Percentiles rank a stretch among this genome's conserved stretches.
These are phyloP conservation scores for Thereva unica DNA, from an alignment of 2,888 invertebrate species.

Conservation along the genomic window DNA sequence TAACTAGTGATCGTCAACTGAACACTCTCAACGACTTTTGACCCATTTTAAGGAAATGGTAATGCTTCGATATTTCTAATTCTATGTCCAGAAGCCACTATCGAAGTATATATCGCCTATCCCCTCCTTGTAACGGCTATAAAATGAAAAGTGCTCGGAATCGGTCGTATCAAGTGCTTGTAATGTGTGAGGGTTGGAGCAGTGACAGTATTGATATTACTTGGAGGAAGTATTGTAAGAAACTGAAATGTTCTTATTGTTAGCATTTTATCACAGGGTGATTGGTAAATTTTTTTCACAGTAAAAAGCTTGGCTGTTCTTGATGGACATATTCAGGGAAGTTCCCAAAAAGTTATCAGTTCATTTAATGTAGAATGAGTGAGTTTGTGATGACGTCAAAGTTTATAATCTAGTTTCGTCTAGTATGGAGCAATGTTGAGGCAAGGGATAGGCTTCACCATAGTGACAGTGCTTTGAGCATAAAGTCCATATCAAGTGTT, in stretches of 20 bases:
- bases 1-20: slow-evolving; percentile 44
- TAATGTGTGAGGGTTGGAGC: slow-evolving; percentile 1
- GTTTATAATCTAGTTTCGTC: too few species aligned
- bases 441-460: too few species aligned
- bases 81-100: slow-evolving; percentile 1
- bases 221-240: slow-evolving; percentile 10
- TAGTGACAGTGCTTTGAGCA: too few species aligned
- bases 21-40: slow-evolving; percentile 52
- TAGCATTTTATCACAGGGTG: too few species aligned
- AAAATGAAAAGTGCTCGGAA: slow-evolving; percentile 4
- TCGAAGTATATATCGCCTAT: slow-evolving; percentile 5
- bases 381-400: too few species aligned
- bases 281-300: too few species aligned
- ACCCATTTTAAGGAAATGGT: slow-evolving; percentile 56
- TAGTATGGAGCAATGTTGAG: too few species aligned
- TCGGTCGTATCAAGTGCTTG: neutral
- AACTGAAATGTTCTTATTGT: neutral
- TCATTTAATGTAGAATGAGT: too few species aligned
- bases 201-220: slow-evolving; percentile 5
- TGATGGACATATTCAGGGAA: too few species aligned
- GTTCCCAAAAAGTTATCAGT: too few species aligned
- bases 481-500: too few species aligned
- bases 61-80: slow-evolving; percentile 28
- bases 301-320: too few species aligned
- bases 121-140: neutral